A percentile compares a stretch with the other conserved stretches of the same genome.
Conservation (phyloP, 1,140 invertebrate species). For the Lordiphosa mommai region DNA sequence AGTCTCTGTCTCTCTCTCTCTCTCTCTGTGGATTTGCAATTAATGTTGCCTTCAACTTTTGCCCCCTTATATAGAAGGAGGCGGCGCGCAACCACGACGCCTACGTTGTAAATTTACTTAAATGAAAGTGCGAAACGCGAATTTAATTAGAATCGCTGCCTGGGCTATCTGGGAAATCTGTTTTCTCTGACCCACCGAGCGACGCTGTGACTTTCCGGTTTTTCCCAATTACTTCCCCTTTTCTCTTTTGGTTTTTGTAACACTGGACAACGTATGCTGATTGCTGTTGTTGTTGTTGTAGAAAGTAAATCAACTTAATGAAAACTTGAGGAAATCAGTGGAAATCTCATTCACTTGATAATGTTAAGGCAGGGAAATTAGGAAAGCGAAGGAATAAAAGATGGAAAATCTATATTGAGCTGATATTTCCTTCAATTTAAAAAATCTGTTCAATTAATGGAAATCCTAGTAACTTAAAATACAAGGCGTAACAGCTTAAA, state of each 20-base stretch:
- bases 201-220: conserved; percentile 1
- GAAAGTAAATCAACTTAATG: conserved; percentile 34
- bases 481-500: conserved; percentile 24
- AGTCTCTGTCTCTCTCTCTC: conserved; percentile 30
- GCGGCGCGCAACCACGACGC: conserved; percentile 3
- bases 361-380: too few species aligned
- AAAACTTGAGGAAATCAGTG: conserved; percentile 51
- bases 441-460: conserved; percentile 13
- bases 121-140: conserved; percentile 71
- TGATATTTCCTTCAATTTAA: conserved; percentile 1
- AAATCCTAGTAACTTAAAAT: conserved; percentile 20
- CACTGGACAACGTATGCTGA: conserved; percentile 33
- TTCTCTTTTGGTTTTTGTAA: conserved; percentile 24
- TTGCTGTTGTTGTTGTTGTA: conserved; percentile 31
- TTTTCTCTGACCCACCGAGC: conserved; percentile 15
- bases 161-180: conserved; percentile 44
- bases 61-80: conserved; percentile 17
- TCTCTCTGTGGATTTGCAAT: conserved; percentile 69
- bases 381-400: too few species aligned
- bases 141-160: conserved; percentile 69
- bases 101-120: conserved; percentile 67
- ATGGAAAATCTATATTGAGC: too few species aligned
- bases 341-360: not conserved
- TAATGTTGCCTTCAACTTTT: conserved; percentile 77
- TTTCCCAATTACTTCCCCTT: conserved; percentile 40